Evolutionary conservation across 2,888 invertebrate species (phyloP).

Genomic region (Nemotelus nigrinus): DNA sequence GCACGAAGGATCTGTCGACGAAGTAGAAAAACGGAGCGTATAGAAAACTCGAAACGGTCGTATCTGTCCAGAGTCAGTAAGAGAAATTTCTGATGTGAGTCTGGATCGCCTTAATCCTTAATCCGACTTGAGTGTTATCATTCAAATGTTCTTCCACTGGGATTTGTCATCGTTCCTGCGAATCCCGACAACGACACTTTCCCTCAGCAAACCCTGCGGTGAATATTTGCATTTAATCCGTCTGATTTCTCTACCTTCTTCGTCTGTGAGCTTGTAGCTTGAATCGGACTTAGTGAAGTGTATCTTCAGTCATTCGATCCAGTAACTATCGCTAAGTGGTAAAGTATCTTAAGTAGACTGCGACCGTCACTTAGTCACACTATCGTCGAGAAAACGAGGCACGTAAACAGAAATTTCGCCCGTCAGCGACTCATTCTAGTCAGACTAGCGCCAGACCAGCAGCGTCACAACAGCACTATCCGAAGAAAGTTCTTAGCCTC

Average conservation of each 20-base stretch:
- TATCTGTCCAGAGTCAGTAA: background rate
- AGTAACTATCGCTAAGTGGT: no score
- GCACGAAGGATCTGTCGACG: background rate
- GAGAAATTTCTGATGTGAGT: background rate
- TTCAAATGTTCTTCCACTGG: background rate
- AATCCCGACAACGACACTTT: constrained; percentile 2
- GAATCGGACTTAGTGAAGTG: background rate
- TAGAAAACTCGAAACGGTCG: background rate
- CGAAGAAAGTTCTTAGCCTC: constrained; percentile 34
- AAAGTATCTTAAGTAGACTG: no score
- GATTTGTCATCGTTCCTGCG: background rate
- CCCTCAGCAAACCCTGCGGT: background rate
- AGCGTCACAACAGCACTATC: constrained; percentile 5
- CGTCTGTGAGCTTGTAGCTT: background rate
- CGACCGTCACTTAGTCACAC: background rate
- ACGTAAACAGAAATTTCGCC: constrained; percentile 12
- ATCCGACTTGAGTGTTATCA: constrained; percentile 25
- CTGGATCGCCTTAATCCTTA: constrained; percentile 31
- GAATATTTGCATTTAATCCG: background rate
- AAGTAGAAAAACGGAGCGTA: background rate
- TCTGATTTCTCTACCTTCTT: background rate
- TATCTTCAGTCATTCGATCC: no score
- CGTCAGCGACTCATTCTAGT: constrained; percentile 11
- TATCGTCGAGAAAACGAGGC: background rate
- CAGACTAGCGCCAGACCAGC: constrained; percentile 6